Evolutionary conservation across 2,113 vertebrate genomes (phyloP).

Genomic region (Alouatta palliata): DNA sequence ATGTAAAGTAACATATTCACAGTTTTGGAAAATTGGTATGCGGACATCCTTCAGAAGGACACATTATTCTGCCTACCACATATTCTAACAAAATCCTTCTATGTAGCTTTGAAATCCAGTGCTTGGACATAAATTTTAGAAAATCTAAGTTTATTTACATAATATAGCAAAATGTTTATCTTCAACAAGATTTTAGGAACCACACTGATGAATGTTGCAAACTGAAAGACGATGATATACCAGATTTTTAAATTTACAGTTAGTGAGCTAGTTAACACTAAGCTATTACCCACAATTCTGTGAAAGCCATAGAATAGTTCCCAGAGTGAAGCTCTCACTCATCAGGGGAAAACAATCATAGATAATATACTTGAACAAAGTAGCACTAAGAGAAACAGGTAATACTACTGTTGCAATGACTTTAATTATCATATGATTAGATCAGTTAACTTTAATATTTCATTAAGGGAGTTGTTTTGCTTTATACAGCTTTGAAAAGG

Average conservation of each 20-base stretch:
- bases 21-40: not conserved
- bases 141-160: not conserved
- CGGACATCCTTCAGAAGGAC: not conserved
- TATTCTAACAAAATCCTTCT: not conserved
- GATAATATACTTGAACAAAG: not conserved
- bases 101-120: not conserved
- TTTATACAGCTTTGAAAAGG: not conserved
- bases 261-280: not conserved
- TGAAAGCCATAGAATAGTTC: not conserved
- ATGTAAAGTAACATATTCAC: not conserved
- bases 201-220: not conserved
- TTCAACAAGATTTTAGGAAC: not conserved
- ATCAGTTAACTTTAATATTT: not conserved
- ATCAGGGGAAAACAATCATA: not conserved
- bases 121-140: not conserved
- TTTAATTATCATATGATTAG: not conserved
- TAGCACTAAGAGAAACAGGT: not conserved
- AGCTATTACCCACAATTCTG: not conserved
- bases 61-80: not conserved
- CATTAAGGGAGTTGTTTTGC: not conserved
- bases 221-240: not conserved
- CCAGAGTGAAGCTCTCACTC: not conserved
- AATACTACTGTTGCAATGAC: not conserved
- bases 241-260: not conserved
- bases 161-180: not conserved